Evolutionary conservation across 2,797 vertebrate genomes (phyloP).

Genomic region (Phataginus tricuspis): DNA sequence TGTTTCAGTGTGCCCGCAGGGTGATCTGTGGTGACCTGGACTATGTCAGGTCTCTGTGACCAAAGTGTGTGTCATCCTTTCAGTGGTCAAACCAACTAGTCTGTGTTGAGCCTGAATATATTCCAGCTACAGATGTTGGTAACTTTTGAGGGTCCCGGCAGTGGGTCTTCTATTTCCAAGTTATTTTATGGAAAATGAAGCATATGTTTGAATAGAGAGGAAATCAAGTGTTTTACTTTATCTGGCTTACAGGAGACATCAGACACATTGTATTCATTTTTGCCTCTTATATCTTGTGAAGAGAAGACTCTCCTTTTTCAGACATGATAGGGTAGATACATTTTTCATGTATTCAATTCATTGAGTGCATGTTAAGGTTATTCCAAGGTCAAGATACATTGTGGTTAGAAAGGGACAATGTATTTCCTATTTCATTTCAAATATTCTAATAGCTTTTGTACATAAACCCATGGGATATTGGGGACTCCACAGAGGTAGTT

Average conservation of each 20-base stretch:
- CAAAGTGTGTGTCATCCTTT: neutral
- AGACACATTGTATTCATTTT: neutral
- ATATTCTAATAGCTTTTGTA: neutral
- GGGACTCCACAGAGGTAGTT: neutral
- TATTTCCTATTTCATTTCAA: neutral
- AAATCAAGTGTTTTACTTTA: neutral
- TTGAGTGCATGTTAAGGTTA: neutral
- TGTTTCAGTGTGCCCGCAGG: neutral
- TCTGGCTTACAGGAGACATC: neutral
- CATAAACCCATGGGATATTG: neutral
- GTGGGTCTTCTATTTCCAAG: neutral
- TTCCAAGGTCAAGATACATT: neutral
- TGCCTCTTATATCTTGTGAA: neutral
- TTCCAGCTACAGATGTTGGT: neutral
- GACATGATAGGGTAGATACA: neutral
- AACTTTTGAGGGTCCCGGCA: neutral
- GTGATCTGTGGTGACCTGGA: neutral
- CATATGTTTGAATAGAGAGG: neutral
- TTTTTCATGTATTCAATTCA: neutral
- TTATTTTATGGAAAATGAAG: slow-evolving; percentile 46
- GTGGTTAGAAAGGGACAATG: neutral
- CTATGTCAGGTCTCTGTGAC: neutral
- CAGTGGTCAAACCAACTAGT: neutral
- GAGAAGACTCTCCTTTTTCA: neutral
- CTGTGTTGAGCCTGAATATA: neutral